Evolutionary conservation across 30 jellyfish, hydroid and myxozoan genomes (phyloP).

Genomic region (Morbakka virulenta): DNA sequence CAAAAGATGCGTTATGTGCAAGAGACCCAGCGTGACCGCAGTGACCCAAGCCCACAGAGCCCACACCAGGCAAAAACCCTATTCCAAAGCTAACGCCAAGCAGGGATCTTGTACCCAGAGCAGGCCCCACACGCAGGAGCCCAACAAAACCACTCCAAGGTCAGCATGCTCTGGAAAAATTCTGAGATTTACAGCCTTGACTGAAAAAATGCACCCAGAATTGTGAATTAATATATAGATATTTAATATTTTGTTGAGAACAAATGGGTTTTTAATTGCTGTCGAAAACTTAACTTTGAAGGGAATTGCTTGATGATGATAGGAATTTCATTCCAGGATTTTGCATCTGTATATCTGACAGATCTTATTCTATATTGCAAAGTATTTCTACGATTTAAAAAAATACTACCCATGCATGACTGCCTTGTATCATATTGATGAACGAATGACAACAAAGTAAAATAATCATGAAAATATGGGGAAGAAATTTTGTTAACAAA

Average conservation of each 20-base stretch:
- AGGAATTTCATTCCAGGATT: constrained; percentile 1
- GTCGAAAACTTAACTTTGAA: not conserved
- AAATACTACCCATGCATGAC: not conserved
- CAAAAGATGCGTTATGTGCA: too few relatives aligned
- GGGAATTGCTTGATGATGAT: not conserved
- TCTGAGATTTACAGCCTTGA: too few relatives aligned
- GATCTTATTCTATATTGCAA: constrained; percentile 6
- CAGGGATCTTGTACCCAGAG: too few relatives aligned
- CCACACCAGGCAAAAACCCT: too few relatives aligned
- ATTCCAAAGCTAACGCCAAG: too few relatives aligned
- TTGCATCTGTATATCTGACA: not conserved
- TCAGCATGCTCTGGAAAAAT: too few relatives aligned
- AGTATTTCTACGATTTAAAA: not conserved
- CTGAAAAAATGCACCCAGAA: too few relatives aligned
- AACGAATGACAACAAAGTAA: not conserved
- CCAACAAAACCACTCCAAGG: too few relatives aligned
- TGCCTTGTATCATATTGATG: constrained; percentile 5
- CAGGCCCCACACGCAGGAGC: too few relatives aligned
- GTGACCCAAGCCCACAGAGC: too few relatives aligned
- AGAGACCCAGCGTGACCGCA: too few relatives aligned
- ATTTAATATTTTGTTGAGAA: not conserved
- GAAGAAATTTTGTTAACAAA: not conserved
- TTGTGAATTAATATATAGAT: too few relatives aligned
- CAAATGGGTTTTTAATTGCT: not conserved
- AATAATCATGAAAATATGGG: not conserved